These are phyloP conservation scores for Cephalopholis sonnerati DNA, from an alignment of 2,113 vertebrate genomes.

Conservation along the genomic window DNA sequence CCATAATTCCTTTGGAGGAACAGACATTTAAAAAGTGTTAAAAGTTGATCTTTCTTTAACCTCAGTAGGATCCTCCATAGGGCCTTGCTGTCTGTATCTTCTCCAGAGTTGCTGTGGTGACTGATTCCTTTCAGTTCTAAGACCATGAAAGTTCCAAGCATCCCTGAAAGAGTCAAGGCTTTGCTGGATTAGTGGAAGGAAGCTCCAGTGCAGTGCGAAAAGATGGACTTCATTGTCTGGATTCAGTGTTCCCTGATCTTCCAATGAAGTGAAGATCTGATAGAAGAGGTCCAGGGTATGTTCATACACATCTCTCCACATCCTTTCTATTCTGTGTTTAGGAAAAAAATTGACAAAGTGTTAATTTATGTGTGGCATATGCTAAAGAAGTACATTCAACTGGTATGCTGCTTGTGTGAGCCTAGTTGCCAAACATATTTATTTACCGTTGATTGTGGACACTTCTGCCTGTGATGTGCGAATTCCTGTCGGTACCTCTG, in stretches of 20 bases:
- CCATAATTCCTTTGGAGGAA: constrained; percentile 10
- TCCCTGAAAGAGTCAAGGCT: constrained; percentile 25
- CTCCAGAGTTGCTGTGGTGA: too few species aligned
- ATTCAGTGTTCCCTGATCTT: constrained; percentile 34
- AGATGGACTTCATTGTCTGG: constrained; percentile 56
- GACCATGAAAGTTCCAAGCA: constrained; percentile 46
- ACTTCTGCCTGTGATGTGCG: constrained; percentile 40
- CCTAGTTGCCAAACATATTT: background rate
- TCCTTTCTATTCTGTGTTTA: constrained; percentile 33
- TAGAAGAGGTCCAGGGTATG: constrained; percentile 43
- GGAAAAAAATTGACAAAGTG: constrained; percentile 14
- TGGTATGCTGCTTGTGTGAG: background rate
- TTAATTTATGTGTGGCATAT: constrained; percentile 22
- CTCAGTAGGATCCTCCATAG: constrained; percentile 35
- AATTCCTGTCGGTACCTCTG: constrained; percentile 21
- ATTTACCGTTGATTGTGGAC: constrained; percentile 31
- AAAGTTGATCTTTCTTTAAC: constrained; percentile 20
- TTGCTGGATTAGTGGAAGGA: constrained; percentile 20
- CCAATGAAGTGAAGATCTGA: constrained; percentile 20
- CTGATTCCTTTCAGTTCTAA: constrained; percentile 41
- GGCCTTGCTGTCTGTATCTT: constrained; percentile 31
- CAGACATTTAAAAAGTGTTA: constrained; percentile 15
- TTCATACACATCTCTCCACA: constrained; percentile 49
- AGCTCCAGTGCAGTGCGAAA: constrained; percentile 35
- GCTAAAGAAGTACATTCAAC: constrained; percentile 19